Evolutionary conservation across 2,888 invertebrate species (phyloP).

Genomic region (Tanypteryx hageni): DNA sequence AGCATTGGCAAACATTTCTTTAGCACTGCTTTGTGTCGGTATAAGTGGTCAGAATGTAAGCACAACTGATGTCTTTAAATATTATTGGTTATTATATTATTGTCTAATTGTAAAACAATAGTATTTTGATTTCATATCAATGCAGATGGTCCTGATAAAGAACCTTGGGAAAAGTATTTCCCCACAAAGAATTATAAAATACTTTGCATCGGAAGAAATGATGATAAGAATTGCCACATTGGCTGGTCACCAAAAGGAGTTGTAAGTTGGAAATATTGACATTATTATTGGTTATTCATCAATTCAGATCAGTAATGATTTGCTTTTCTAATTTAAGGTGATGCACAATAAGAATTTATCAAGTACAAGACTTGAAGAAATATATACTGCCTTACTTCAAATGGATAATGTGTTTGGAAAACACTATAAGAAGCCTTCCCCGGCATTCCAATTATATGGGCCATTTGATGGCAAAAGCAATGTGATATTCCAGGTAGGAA

Average conservation of each 20-base stretch:
- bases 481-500: constrained; percentile 80
- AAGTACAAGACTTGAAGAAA: constrained; percentile 80
- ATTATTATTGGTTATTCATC: neutral
- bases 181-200: constrained; percentile 76
- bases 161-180: constrained; percentile 74
- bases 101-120: constrained; percentile 49
- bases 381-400: constrained; percentile 82
- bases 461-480: constrained; percentile 81
- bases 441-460: constrained; percentile 84
- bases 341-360: constrained; percentile 80
- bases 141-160: constrained; percentile 76
- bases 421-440: constrained; percentile 77
- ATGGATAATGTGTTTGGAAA: constrained; percentile 85
- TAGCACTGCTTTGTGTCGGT: no score
- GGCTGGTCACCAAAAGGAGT: constrained; percentile 83
- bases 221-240: constrained; percentile 73
- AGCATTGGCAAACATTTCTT: no score
- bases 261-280: constrained; percentile 68
- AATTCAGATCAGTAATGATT: neutral
- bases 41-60: no score
- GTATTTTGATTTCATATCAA: constrained; percentile 43
- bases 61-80: no score
- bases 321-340: constrained; percentile 74
- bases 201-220: constrained; percentile 76
- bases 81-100: neutral